Evolutionary conservation across 35 echinoderm and acorn worm genomes (phyloP).

Genomic region (Ophiothrix spiculata): DNA sequence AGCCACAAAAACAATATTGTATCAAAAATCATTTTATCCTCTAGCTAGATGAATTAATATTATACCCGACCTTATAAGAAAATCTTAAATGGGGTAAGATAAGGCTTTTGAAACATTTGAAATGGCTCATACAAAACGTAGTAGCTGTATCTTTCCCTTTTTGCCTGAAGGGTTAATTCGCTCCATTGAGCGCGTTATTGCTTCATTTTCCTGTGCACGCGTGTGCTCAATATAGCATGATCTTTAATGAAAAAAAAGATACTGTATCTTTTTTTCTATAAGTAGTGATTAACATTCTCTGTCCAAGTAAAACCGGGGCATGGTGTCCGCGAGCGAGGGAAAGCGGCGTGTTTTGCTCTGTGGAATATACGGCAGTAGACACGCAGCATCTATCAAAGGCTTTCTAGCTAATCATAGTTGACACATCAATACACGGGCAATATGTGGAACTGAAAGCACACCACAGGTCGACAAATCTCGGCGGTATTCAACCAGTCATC

Average conservation of each 20-base stretch:
- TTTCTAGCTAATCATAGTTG: not conserved
- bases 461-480: not conserved
- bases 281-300: not conserved
- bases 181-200: not conserved
- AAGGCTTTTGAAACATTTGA: not conserved
- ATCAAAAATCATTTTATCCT: not conserved
- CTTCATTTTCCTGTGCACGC: not conserved
- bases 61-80: not conserved
- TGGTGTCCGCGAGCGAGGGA: not conserved
- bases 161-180: not conserved
- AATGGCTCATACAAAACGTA: not conserved
- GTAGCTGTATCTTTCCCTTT: not conserved
- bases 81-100: not conserved
- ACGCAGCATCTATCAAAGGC: not conserved
- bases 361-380: conserved; percentile 9
- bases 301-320: not conserved
- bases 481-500: conserved; percentile 1
- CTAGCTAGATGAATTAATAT: not conserved
- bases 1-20: not conserved
- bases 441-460: not conserved
- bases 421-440: not conserved
- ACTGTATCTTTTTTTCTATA: not conserved
- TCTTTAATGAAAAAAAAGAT: not conserved
- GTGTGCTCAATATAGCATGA: not conserved
- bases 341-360: not conserved